Evolutionary conservation across 2,113 vertebrate species (phyloP), one percentile per base, ranked within the genome.

Genomic region (Heteronetta atricapilla): DNA sequence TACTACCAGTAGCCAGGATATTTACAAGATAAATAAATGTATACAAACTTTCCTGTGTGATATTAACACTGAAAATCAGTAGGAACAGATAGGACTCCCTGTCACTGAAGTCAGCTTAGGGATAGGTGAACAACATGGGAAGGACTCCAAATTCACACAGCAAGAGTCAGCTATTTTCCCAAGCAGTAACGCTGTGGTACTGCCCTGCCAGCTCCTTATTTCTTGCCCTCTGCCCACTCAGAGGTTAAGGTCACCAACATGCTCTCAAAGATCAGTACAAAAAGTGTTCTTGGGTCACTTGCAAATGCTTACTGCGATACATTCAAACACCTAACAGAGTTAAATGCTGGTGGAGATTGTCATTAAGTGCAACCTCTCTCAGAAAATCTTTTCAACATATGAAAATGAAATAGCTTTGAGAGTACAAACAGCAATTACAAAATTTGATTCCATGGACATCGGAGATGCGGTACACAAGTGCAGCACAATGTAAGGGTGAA

Each of bases 61-160:
- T 16, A 67, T 44, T 83, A 56, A 68, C 62, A 52, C 31, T 63
- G 66, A 48, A 48, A 72, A 67, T 36, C 52, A 44, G 53, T 23
- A 69, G 40, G 66, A 73, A 73, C 0, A 1, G 29, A 40, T 5
- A 29, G 36, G 26, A 21, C 53, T 48, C 86, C n/a, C 26, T 60
- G 23, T n/a, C 58, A 72, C 58, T 53, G 44, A n/a, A 82, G 34
- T 5, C 15, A 72, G 63, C 38, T 56, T 42, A 67, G 25, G 42
- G 44, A 64, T 7, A 6, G n/a, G 10, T 0, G 1, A n/a, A 28
- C 0, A 0, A 68, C 7, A 9, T 7, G 26, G 1, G 15, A 62
- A 13, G 33, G 36, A 34, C 29, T 58, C 42, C 2, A 62, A 23
- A 80, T 5, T 74, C 25, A 36, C 28, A 17, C 4, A 50, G 62